A percentile compares a stretch with the other conserved stretches of the same genome.
Evolutionary conservation across 2,888 invertebrate species (phyloP).

Genomic region (Saturnia pavonia): DNA sequence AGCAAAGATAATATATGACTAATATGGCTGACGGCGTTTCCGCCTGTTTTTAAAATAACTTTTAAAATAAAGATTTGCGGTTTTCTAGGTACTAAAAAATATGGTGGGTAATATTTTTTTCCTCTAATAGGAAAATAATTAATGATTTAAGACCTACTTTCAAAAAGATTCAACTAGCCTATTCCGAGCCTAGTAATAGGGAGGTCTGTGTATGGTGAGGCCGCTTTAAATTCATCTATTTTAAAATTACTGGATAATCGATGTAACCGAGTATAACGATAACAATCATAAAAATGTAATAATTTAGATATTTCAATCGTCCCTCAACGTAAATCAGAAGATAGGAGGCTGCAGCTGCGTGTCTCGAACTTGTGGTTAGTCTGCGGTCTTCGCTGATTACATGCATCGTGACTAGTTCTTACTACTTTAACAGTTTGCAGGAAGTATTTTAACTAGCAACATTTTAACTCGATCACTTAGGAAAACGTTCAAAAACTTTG

Average conservation of each 20-base stretch:
- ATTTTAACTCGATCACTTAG: constrained; percentile 6
- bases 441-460: constrained; percentile 2
- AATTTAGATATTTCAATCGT: background rate
- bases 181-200: background rate
- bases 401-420: constrained; percentile 21
- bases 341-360: constrained; percentile 26
- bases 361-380: constrained; percentile 29
- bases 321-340: background rate
- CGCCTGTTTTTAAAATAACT: too few species aligned
- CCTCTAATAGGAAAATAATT: too few species aligned
- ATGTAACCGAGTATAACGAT: background rate
- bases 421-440: constrained; percentile 23
- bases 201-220: background rate
- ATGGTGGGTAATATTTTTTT: too few species aligned
- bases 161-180: too few species aligned
- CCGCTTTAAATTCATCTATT: background rate
- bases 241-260: background rate
- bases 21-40: too few species aligned
- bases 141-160: too few species aligned
- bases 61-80: too few species aligned
- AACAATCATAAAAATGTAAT: background rate
- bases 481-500: background rate
- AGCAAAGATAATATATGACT: too few species aligned
- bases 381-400: constrained; percentile 34
- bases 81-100: too few species aligned